phyloP scores from a whole-genome alignment of 2,888 invertebrate genomes.

The Pollenia griseotomentosa region DNA sequence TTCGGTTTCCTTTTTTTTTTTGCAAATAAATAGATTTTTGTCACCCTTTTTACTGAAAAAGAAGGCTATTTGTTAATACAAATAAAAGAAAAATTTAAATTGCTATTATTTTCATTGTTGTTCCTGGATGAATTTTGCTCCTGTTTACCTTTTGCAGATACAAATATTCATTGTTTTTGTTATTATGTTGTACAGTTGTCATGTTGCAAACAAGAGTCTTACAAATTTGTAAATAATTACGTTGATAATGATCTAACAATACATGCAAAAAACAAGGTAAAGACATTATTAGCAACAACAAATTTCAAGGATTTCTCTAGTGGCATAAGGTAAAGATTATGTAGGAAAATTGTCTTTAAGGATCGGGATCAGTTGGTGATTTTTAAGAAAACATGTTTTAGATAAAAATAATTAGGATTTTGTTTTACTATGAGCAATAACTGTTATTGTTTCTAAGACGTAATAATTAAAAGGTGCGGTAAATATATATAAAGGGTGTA shows the following conservation, averaged over 20 bases:
- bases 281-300: neutral
- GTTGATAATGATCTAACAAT: conserved; percentile 17
- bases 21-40: neutral
- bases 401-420: neutral
- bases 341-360: neutral
- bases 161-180: too few relatives aligned
- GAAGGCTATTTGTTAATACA: neutral
- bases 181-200: neutral
- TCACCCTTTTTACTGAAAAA: neutral
- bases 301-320: neutral
- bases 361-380: neutral
- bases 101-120: neutral
- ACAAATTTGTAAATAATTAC: conserved; percentile 27
- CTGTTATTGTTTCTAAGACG: too few relatives aligned
- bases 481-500: too few relatives aligned
- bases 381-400: neutral
- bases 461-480: too few relatives aligned
- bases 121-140: too few relatives aligned
- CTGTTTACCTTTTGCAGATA: too few relatives aligned
- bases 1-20: neutral
- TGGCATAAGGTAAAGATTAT: neutral
- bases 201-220: conserved; percentile 14
- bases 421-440: neutral
- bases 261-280: neutral
- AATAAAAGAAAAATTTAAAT: neutral